phyloP scores from a whole-genome alignment of 2,888 invertebrate genomes.

The Callinectes sapidus region DNA sequence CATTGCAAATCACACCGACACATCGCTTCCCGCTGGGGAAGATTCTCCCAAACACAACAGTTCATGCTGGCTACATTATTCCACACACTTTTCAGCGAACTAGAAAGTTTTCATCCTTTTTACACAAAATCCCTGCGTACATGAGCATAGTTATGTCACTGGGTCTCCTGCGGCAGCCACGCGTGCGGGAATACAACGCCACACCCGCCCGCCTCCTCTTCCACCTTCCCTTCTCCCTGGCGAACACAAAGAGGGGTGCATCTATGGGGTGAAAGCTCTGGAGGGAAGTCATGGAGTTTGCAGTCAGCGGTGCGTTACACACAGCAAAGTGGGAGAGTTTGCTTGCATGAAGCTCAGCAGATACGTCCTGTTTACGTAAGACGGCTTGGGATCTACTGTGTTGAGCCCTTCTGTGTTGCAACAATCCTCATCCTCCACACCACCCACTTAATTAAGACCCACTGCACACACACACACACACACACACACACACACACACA shows the following conservation, averaged over 20 bases:
- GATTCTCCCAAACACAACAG: not conserved
- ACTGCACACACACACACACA: conserved; percentile 7
- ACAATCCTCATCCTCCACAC: not conserved
- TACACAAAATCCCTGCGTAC: not conserved
- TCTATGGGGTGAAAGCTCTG: not conserved
- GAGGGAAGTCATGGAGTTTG: not conserved
- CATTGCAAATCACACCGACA: not conserved
- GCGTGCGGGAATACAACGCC: not conserved
- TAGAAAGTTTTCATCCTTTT: not conserved
- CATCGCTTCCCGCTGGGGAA: not conserved
- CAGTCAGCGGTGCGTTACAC: not conserved
- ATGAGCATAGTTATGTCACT: not conserved
- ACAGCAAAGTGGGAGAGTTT: not conserved
- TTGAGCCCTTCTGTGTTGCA: not conserved
- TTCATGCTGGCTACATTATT: not conserved
- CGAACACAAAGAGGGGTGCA: not conserved
- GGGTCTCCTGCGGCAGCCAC: not conserved
- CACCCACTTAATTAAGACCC: not conserved
- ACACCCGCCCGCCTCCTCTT: not conserved
- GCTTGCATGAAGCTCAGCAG: not conserved
- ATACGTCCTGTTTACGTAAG: not conserved
- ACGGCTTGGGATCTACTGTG: not conserved
- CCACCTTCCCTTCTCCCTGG: not conserved
- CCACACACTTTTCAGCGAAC: not conserved
- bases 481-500: conserved; percentile 10